Evolutionary conservation across 2,888 invertebrate genomes (phyloP), one percentile per base, ranked within the genome.

Genomic region (Yponomeuta cagnagella): DNA sequence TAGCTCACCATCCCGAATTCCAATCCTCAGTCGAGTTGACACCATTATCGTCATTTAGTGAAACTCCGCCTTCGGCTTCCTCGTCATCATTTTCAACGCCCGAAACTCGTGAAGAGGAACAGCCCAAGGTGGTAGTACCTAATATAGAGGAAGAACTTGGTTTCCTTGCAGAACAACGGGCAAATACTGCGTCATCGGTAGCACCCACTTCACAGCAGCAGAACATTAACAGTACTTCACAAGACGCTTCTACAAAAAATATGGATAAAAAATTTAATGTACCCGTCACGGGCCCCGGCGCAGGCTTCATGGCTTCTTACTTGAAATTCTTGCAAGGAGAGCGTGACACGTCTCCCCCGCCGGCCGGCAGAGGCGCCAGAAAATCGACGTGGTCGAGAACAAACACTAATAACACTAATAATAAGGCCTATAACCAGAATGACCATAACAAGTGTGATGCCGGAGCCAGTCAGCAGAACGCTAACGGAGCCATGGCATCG

Each of bases 111-210:
- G 94, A 94, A 76, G 95, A 95, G 85, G 94, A 94, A 80, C 95
- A 95, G 88, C 95, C 96, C 77, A 96, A 96, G 93, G 96, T 97
- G 79, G 96, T 97, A 80, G 96, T 97, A 81, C 97, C 97, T 78
- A 96, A 97, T 91, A 96, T 97, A 85, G 97, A 97, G 88, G 96
- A 97, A 91, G 97, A 97, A 90, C 93, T 97, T 82, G 95, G 95
- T 86, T 96, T 96, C 90, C 93, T 97, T 86, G 94, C 95, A 79
- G 94, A 94, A 90, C 93, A 88, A 89, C 92, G 86, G 85, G 89
- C 84, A 83, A 91, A 85, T 87, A 88, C 86, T 83, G 88, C 88
- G 79, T 89, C 92, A 77, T 82, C 87, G 87, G 90, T 89, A 89
- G 91, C 88, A 89, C 88, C 90, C 85, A 81, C 93, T 86, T 88